Percentiles rank a stretch among this genome's conserved stretches.
Evolutionary conservation across 2,888 invertebrate genomes (phyloP).

Genomic region (Stomorhina lunata): DNA sequence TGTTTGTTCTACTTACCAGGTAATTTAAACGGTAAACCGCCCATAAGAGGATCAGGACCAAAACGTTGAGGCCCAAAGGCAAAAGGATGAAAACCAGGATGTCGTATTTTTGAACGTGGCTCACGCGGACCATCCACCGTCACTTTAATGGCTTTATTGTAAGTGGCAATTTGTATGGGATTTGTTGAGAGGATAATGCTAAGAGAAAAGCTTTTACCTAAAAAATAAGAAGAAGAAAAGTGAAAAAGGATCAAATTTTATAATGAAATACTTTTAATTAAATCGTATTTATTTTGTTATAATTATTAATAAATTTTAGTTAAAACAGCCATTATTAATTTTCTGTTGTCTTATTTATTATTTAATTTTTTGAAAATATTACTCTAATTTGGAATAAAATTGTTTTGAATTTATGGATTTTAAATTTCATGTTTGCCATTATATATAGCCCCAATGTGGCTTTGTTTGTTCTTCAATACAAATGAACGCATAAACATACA

Average conservation of each 20-base stretch:
- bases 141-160: slow-evolving; percentile 98
- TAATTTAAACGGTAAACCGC: slow-evolving; percentile 90
- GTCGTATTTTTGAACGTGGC: slow-evolving; percentile 95
- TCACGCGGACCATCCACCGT: slow-evolving; percentile 99
- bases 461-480: neutral
- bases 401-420: slow-evolving; percentile 71
- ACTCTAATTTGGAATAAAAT: slow-evolving; percentile 64
- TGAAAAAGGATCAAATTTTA: neutral
- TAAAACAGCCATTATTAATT: slow-evolving; percentile 31
- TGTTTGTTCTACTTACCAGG: slow-evolving; percentile 83
- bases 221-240: slow-evolving; percentile 63
- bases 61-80: slow-evolving; percentile 92
- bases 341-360: neutral
- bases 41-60: slow-evolving; percentile 89
- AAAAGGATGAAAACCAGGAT: slow-evolving; percentile 93
- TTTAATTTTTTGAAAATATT: slow-evolving; percentile 51
- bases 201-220: slow-evolving; percentile 98
- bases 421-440: slow-evolving; percentile 62
- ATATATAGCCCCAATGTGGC: slow-evolving; percentile 34
- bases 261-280: neutral
- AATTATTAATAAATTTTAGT: slow-evolving; percentile 22
- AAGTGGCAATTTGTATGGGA: slow-evolving; percentile 98
- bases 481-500: neutral
- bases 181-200: slow-evolving; percentile 96
- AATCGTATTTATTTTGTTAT: neutral